These are phyloP conservation scores for Morphnarchus princeps DNA, from an alignment of 2,113 vertebrate species.

Conservation along the genomic window DNA sequence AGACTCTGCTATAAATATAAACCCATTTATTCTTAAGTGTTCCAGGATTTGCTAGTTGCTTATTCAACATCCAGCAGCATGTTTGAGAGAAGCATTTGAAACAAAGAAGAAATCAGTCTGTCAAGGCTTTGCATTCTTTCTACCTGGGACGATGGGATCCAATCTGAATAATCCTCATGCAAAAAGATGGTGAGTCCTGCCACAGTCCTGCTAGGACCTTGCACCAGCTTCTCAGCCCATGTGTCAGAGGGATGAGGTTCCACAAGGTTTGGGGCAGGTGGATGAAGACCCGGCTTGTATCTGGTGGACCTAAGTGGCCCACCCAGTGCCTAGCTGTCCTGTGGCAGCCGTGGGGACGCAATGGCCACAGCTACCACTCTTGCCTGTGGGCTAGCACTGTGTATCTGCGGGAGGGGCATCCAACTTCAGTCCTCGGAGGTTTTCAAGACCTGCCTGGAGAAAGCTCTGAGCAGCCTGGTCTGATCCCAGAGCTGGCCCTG, in stretches of 20 bases:
- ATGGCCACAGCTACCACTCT: neutral
- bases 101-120: neutral
- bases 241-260: neutral
- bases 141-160: neutral
- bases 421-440: neutral
- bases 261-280: neutral
- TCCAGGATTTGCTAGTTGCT: neutral
- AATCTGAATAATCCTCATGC: neutral
- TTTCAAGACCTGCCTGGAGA: neutral
- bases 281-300: neutral
- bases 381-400: neutral
- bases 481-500: neutral
- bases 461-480: neutral
- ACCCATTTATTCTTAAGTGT: neutral
- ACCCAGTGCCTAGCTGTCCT: neutral
- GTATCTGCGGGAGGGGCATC: neutral
- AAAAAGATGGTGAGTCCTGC: neutral
- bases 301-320: neutral
- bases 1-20: neutral
- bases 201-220: neutral
- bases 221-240: neutral
- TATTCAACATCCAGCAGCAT: neutral
- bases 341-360: fast-evolving
- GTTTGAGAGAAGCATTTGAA: neutral
- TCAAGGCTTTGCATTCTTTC: neutral